Evolutionary conservation across 2,797 vertebrate species (phyloP).

Genomic region (Gallinago nigripennis): DNA sequence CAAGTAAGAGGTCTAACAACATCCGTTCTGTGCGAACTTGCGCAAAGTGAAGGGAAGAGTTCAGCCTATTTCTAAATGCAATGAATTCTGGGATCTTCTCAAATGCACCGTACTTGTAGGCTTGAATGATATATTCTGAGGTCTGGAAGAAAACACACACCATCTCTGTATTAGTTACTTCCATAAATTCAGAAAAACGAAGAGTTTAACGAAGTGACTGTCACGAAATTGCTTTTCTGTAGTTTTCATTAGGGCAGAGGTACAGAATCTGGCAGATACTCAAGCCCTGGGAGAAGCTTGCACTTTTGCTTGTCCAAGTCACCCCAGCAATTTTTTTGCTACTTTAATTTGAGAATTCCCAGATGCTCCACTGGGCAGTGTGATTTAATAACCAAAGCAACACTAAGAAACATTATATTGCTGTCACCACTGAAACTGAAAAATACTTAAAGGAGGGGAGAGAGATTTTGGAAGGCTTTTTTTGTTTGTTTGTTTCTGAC

Average conservation of each 20-base stretch:
- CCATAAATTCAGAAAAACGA: not conserved
- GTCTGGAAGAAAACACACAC: constrained; percentile 81
- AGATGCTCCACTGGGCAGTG: not conserved
- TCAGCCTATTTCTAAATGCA: constrained; percentile 92
- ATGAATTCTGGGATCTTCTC: constrained; percentile 99
- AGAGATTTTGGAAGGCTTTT: not conserved
- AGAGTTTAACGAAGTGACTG: not conserved
- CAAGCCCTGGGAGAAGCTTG: not conserved
- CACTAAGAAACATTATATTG: fast-evolving
- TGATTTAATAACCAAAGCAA: not conserved
- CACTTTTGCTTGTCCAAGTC: not conserved
- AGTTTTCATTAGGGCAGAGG: not conserved
- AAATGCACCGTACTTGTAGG: constrained; percentile 98
- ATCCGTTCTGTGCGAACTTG: constrained; percentile 96
- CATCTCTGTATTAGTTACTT: not conserved
- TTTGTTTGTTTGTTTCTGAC: not conserved
- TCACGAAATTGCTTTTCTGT: not conserved
- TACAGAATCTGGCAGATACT: not conserved
- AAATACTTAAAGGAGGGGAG: not conserved
- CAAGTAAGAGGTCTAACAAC: constrained; percentile 93
- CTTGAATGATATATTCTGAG: constrained; percentile 99
- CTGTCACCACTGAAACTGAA: not conserved
- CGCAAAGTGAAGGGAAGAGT: constrained; percentile 97
- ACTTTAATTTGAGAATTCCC: not conserved
- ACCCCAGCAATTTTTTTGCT: not conserved